phyloP scores from a whole-genome alignment of 2,113 vertebrate genomes.

The Caranx ignobilis region DNA sequence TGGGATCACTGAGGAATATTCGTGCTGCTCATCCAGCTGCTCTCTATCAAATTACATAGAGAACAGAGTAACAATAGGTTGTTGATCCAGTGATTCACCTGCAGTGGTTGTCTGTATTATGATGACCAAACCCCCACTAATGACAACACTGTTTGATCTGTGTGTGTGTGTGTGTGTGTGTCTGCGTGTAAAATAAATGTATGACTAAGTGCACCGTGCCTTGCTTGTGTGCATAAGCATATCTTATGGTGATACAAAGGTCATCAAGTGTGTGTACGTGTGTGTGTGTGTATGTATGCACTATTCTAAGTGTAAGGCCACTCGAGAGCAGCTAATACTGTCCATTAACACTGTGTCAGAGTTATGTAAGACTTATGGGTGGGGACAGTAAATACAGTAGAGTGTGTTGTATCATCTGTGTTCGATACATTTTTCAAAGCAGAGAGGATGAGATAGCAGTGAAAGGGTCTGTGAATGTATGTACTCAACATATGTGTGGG shows the following conservation, averaged over 20 bases:
- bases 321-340: slow-evolving; percentile 1
- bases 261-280: slow-evolving; percentile 3
- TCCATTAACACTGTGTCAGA: slow-evolving; percentile 36
- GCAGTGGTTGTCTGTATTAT: slow-evolving; percentile 34
- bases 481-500: neutral
- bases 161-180: slow-evolving; percentile 31
- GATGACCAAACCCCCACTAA: slow-evolving; percentile 45
- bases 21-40: slow-evolving; percentile 56
- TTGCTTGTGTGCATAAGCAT: neutral
- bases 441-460: neutral
- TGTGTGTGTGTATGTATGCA: slow-evolving; percentile 10
- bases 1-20: slow-evolving; percentile 24
- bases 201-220: slow-evolving; percentile 25
- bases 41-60: slow-evolving; percentile 61
- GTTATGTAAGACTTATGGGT: slow-evolving; percentile 35
- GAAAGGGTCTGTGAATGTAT: neutral
- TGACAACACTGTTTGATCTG: slow-evolving; percentile 46
- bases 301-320: slow-evolving; percentile 19
- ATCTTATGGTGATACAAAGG: slow-evolving; percentile 37
- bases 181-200: slow-evolving; percentile 36
- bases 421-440: neutral
- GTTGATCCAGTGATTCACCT: slow-evolving; percentile 63
- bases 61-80: slow-evolving; percentile 57
- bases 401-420: neutral
- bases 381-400: slow-evolving; percentile 26